A percentile compares a stretch with the other conserved stretches of the same genome.
phyloP scores from a whole-genome alignment of 2,888 invertebrate genomes.

The Epirrita christyi region DNA sequence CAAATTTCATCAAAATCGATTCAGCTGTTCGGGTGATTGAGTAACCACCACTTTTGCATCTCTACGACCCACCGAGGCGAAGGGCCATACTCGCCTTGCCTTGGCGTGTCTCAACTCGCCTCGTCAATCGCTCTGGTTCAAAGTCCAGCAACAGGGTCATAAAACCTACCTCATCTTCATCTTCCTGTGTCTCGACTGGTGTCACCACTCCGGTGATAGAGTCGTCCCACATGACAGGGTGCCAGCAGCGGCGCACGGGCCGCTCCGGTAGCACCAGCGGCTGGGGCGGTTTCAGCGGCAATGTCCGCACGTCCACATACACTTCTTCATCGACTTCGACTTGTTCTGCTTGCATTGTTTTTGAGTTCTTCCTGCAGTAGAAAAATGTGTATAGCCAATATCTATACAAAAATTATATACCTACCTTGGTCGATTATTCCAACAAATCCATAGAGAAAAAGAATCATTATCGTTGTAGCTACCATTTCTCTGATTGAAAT shows the following conservation, averaged over 20 bases:
- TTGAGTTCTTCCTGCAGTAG: slow-evolving; percentile 1
- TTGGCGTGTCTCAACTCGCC: no score
- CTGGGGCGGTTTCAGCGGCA: slow-evolving; percentile 79
- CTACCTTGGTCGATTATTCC: no score
- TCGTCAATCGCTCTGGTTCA: no score
- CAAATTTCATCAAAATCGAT: no score
- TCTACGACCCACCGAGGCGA: no score
- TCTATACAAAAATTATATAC: not conserved
- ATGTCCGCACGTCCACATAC: slow-evolving; percentile 69
- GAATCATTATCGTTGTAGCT: no score
- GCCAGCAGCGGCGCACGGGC: slow-evolving; percentile 85
- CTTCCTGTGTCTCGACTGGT: slow-evolving; percentile 48
- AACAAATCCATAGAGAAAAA: no score
- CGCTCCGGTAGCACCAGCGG: slow-evolving; percentile 74
- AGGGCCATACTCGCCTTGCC: no score
- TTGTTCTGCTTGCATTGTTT: slow-evolving; percentile 45
- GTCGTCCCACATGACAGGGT: slow-evolving; percentile 87
- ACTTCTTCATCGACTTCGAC: slow-evolving; percentile 63
- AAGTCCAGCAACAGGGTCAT: no score
- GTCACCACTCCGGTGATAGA: slow-evolving; percentile 67
- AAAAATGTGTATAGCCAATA: not conserved
- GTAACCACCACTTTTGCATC: no score
- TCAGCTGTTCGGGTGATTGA: no score
- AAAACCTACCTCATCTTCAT: slow-evolving; percentile 46
- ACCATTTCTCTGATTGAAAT: no score